A percentile compares a stretch with the other conserved stretches of the same genome.
Conservation (phyloP, 2,113 vertebrate genomes). For the Microtus pennsylvanicus region DNA sequence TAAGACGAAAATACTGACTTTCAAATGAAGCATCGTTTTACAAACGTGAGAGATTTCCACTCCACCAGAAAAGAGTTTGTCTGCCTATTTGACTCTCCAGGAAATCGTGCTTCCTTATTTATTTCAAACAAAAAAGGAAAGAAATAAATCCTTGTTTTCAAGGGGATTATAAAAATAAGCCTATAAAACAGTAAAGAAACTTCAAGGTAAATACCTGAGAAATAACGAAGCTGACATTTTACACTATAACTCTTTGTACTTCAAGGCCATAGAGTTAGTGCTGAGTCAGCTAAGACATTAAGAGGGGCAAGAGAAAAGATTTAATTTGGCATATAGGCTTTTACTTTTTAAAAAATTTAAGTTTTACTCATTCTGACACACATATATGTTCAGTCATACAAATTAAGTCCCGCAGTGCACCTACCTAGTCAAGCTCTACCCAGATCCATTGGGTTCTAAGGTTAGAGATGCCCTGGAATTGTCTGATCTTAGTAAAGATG, state of each 20-base stretch:
- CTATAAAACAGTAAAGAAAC: slow-evolving; percentile 28
- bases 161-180: slow-evolving; percentile 38
- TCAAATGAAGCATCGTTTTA: slow-evolving; percentile 54
- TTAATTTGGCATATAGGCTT: not conserved
- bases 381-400: not conserved
- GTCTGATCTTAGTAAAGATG: not conserved
- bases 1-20: slow-evolving; percentile 57
- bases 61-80: not conserved
- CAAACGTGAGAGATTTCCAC: slow-evolving; percentile 17
- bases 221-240: slow-evolving; percentile 24
- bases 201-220: not conserved
- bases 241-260: not conserved
- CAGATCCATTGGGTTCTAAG: slow-evolving; percentile 2
- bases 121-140: not conserved
- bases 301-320: not conserved
- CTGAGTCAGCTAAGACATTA: slow-evolving; percentile 42
- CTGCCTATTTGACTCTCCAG: slow-evolving; percentile 34
- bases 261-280: not conserved
- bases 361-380: not conserved
- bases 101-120: slow-evolving; percentile 31
- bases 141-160: slow-evolving; percentile 39
- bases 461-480: not conserved
- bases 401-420: not conserved
- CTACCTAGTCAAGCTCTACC: not conserved
- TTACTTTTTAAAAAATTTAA: not conserved